Conservation (phyloP, 1,140 invertebrate genomes). For the Drosophila sp. region DNA sequence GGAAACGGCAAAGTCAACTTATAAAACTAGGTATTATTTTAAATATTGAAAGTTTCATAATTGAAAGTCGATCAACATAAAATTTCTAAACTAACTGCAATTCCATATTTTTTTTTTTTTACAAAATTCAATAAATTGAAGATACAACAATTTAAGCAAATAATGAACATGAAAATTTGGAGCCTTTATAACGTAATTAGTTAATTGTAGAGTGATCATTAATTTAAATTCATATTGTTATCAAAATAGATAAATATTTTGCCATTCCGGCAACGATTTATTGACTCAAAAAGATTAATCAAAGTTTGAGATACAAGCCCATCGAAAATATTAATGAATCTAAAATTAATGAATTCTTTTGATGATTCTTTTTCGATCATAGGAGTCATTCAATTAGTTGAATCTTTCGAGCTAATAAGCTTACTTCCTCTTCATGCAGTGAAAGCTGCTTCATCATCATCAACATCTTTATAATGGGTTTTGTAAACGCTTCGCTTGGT, state of each 20-base stretch:
- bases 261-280: not conserved
- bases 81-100: too few relatives aligned
- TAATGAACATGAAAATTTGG: too few relatives aligned
- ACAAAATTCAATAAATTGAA: too few relatives aligned
- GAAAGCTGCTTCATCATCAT: conserved; percentile 39
- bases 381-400: not conserved
- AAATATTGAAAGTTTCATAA: too few relatives aligned
- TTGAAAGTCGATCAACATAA: too few relatives aligned
- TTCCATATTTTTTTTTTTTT: too few relatives aligned
- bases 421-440: conserved; percentile 26
- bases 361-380: not conserved
- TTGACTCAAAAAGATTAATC: not conserved
- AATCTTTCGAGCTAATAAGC: not conserved
- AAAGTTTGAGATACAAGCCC: not conserved
- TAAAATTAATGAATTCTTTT: not conserved
- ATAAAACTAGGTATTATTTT: too few relatives aligned
- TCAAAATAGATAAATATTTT: not conserved
- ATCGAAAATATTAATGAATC: not conserved
- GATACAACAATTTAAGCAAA: too few relatives aligned
- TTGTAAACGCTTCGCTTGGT: conserved; percentile 26
- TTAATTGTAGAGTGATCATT: too few relatives aligned
- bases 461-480: not conserved
- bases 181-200: too few relatives aligned
- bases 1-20: too few relatives aligned
- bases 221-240: too few relatives aligned